Conservation (phyloP, 2,797 vertebrate genomes). For the Tauraco hartlaubi region DNA sequence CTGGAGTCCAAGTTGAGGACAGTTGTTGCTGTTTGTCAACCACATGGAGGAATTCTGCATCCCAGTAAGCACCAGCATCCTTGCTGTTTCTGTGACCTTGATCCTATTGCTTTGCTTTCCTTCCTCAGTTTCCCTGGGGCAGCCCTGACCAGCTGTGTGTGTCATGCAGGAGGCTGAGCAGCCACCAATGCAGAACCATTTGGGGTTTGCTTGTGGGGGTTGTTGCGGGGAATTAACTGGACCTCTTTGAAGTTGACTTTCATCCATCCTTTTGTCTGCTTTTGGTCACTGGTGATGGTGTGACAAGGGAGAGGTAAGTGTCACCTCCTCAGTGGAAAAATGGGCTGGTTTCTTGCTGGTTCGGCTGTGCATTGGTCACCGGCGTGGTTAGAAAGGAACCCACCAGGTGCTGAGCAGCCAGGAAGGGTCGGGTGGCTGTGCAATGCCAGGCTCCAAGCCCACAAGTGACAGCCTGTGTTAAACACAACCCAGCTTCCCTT, state of each 20-base stretch:
- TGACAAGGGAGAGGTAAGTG: not conserved
- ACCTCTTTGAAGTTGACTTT: not conserved
- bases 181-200: rapidly evolving
- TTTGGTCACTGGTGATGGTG: rapidly evolving
- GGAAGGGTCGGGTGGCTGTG: not conserved
- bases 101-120: rapidly evolving
- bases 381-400: not conserved
- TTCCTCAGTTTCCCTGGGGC: not conserved
- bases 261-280: rapidly evolving
- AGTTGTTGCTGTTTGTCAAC: rapidly evolving
- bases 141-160: rapidly evolving
- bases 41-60: rapidly evolving
- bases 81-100: too few species aligned
- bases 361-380: rapidly evolving
- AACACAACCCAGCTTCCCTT: not conserved
- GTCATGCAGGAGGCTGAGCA: not conserved
- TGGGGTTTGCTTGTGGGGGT: not conserved
- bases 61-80: rapidly evolving
- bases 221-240: not conserved
- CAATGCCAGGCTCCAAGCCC: not conserved
- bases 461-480: not conserved
- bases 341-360: not conserved
- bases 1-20: not conserved
- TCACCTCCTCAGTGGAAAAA: not conserved
- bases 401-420: rapidly evolving